Evolutionary conservation across 1,140 invertebrate species (phyloP).

Genomic region (Hylaeus anthracinus): DNA sequence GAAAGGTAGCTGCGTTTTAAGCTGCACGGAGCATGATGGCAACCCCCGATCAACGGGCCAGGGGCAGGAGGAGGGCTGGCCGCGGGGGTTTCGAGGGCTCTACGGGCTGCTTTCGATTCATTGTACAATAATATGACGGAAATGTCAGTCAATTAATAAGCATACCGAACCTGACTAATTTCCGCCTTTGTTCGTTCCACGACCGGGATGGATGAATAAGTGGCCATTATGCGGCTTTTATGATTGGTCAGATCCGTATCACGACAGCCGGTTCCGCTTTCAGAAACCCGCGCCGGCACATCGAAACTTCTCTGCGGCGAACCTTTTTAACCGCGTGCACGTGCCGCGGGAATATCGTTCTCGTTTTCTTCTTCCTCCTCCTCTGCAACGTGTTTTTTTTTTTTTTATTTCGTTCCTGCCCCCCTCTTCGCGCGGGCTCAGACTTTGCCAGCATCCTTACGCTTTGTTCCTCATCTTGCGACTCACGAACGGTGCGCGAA

Average conservation of each 20-base stretch:
- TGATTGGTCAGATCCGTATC: conserved; percentile 82
- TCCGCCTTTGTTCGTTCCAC: conserved; percentile 75
- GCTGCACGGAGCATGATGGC: conserved; percentile 12
- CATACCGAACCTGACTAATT: conserved; percentile 81
- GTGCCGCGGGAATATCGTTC: conserved; percentile 74
- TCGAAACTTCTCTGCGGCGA: conserved; percentile 75
- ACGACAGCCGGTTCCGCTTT: conserved; percentile 80
- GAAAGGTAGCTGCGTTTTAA: conserved; percentile 5
- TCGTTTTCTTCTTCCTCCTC: conserved; percentile 39
- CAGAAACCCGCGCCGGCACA: conserved; percentile 71
- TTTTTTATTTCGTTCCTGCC: not conserved
- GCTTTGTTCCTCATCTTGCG: not conserved
- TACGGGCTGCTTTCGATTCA: conserved; percentile 72
- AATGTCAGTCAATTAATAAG: conserved; percentile 82
- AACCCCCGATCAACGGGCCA: conserved; percentile 11
- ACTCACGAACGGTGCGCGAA: not conserved
- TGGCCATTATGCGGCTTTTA: conserved; percentile 80
- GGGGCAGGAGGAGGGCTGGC: conserved; percentile 10
- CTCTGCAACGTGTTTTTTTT: conserved; percentile 17
- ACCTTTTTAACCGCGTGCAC: conserved; percentile 80
- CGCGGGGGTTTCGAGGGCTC: conserved; percentile 66
- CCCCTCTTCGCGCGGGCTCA: conserved; percentile 6
- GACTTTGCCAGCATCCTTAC: not conserved
- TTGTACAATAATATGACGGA: conserved; percentile 80
- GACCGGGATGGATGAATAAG: conserved; percentile 76